Evolutionary conservation across 37 sponge, comb jelly and placozoan genomes (phyloP), one percentile per base, ranked within the genome.

Genomic region (Chondrosia reniformis): DNA sequence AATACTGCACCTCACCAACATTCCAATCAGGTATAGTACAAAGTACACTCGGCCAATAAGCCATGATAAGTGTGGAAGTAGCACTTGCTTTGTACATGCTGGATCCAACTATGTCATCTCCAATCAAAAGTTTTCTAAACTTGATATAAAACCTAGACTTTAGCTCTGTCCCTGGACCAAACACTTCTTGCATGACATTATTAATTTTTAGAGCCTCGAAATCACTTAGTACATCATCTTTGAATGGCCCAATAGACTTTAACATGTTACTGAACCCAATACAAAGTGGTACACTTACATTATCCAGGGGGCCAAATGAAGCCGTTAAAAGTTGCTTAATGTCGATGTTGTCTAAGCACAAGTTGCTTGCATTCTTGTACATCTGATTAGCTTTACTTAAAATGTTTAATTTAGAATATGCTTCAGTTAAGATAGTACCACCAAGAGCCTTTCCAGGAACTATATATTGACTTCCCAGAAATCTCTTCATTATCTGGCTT

Each of bases 81-180:
- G 33, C 37, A 41, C 63, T 80, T 32, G 45, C 22, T 39, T 33
- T 46, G 43, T 31, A 42, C 41, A 46, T 31, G 33, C 21, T 38
- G 63, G 81, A 80, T 15, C 86, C 86, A 61, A 85, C 49, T 19
- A 78, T 33, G 30, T 78, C 76, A 74, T 74, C 76, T 8, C 52
- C 76, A 63, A 61, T 46, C 2, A 27, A 36, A 21, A 30, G 31
- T 30, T 66, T 66, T 31, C 67, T 36, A 30, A 66, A 66, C 67
- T 66, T 66, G 5, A 66, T 21, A 66, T 36, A 7, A 31, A 66
- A 66, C 38, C 40, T 22, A 6, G 67, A 66, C 36, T 32, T 66
- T 19, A 30, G 4, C 17, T 31, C 36, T 5, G 17, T 40, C 36
- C 30, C 31, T 37, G 67, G 67, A 31, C 40, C 67, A 31, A 66